A percentile compares a stretch with the other conserved stretches of the same genome.
Conservation (phyloP, 2,888 invertebrate species). For the Catocala sponsa region DNA sequence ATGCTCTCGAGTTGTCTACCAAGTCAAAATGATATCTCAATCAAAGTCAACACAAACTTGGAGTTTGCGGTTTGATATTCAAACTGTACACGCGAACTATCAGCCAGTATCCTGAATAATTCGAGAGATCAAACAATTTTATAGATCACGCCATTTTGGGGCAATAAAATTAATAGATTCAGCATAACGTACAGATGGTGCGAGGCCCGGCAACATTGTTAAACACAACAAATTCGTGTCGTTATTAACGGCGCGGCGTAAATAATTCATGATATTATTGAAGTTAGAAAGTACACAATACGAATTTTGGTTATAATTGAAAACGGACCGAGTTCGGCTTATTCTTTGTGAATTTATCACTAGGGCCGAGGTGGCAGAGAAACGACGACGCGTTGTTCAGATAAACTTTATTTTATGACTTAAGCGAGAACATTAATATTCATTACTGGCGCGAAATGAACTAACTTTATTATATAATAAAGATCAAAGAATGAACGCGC, state of each 20-base stretch:
- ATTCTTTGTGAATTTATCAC: slow-evolving; percentile 84
- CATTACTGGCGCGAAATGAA: slow-evolving; percentile 84
- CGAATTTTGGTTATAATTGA: slow-evolving; percentile 81
- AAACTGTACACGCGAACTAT: slow-evolving; percentile 43
- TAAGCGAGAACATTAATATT: slow-evolving; percentile 86
- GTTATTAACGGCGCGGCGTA: slow-evolving; percentile 66
- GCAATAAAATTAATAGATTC: slow-evolving; percentile 39
- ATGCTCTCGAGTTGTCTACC: slow-evolving; percentile 24
- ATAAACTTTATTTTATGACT: slow-evolving; percentile 87
- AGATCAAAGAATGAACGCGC: slow-evolving; percentile 74
- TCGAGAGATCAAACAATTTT: slow-evolving; percentile 45
- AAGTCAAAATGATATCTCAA: slow-evolving; percentile 32
- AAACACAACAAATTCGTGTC: slow-evolving; percentile 66
- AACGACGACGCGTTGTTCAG: slow-evolving; percentile 78
- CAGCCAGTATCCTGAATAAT: slow-evolving; percentile 33
- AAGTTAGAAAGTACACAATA: slow-evolving; percentile 76
- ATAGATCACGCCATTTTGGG: slow-evolving; percentile 35
- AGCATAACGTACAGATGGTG: slow-evolving; percentile 37
- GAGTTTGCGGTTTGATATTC: slow-evolving; percentile 40
- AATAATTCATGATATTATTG: slow-evolving; percentile 79
- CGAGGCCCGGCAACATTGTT: slow-evolving; percentile 50
- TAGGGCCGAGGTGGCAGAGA: slow-evolving; percentile 67
- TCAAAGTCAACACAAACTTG: slow-evolving; percentile 46
- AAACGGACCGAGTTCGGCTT: slow-evolving; percentile 79
- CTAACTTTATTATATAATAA: slow-evolving; percentile 85